Conservation (phyloP, 2,113 vertebrate genomes). For the Podilymbus podiceps region DNA sequence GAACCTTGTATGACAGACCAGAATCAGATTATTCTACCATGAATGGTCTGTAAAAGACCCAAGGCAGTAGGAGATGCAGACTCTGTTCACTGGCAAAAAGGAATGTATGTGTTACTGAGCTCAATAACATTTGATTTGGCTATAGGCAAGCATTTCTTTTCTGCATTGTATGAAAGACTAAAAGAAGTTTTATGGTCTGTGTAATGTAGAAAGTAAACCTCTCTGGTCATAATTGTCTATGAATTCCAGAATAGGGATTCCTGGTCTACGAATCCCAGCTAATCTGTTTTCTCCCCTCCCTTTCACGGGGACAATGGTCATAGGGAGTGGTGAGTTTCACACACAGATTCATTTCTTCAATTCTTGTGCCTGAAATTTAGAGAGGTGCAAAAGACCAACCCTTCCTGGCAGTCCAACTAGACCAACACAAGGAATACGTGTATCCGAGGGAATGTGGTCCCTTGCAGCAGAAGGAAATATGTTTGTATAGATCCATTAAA, state of each 20-base stretch:
- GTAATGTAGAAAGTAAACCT: constrained; percentile 17
- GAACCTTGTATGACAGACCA: constrained; percentile 2
- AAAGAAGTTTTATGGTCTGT: constrained; percentile 29
- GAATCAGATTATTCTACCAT: constrained; percentile 3
- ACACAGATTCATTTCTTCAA: neutral
- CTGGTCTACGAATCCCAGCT: neutral
- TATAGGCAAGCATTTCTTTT: neutral
- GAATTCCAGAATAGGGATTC: constrained; percentile 16
- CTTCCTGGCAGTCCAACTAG: neutral
- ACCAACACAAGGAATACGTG: neutral
- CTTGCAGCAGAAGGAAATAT: neutral
- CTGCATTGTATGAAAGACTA: neutral
- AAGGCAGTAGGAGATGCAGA: neutral
- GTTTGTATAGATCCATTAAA: neutral
- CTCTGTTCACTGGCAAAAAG: neutral
- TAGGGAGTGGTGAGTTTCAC: neutral
- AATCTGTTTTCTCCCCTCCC: neutral
- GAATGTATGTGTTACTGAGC: neutral
- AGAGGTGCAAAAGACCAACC: neutral
- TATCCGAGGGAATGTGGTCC: neutral
- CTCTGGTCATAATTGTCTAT: neutral
- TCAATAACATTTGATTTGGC: neutral
- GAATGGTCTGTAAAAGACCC: neutral
- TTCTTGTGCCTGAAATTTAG: neutral
- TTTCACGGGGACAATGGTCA: neutral